A percentile compares a stretch with the other conserved stretches of the same genome.
These are phyloP conservation scores for Dromaius novaehollandiae DNA, from an alignment of 2,113 vertebrate genomes.

Conservation along the genomic window DNA sequence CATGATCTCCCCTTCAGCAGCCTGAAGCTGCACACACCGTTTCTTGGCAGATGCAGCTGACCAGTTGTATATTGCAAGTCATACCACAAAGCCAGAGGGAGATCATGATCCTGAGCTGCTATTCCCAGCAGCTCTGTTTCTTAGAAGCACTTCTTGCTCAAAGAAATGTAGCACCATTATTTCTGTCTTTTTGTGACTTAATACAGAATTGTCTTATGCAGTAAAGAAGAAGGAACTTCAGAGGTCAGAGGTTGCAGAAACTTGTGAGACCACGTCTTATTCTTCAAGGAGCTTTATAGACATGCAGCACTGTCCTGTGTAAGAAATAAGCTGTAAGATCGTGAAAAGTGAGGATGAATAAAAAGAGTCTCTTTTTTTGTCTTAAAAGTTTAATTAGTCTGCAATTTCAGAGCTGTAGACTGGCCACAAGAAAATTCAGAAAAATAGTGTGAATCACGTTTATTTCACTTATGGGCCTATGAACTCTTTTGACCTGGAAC, in stretches of 20 bases:
- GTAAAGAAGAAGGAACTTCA: not conserved
- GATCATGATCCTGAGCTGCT: not conserved
- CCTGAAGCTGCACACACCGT: not conserved
- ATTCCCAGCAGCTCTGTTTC: not conserved
- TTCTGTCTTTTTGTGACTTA: not conserved
- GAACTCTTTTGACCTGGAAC: not conserved
- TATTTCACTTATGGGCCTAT: not conserved
- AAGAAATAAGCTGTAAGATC: not conserved
- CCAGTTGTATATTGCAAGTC: not conserved
- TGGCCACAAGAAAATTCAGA: not conserved
- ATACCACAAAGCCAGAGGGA: not conserved
- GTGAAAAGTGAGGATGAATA: not conserved
- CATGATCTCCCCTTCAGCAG: not conserved
- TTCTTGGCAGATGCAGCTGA: not conserved
- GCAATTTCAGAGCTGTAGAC: not conserved
- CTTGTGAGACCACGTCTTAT: not conserved
- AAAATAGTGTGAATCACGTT: not conserved
- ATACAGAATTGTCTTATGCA: not conserved
- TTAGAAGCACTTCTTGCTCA: not conserved
- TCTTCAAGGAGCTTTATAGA: not conserved
- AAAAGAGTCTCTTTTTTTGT: not conserved
- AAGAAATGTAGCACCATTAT: not conserved
- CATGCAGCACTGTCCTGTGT: not conserved
- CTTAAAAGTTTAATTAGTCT: not conserved
- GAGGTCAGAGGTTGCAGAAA: not conserved